These are phyloP conservation scores for Trypoxylus dichotomus DNA, from an alignment of 1,140 invertebrate species.

Conservation along the genomic window DNA sequence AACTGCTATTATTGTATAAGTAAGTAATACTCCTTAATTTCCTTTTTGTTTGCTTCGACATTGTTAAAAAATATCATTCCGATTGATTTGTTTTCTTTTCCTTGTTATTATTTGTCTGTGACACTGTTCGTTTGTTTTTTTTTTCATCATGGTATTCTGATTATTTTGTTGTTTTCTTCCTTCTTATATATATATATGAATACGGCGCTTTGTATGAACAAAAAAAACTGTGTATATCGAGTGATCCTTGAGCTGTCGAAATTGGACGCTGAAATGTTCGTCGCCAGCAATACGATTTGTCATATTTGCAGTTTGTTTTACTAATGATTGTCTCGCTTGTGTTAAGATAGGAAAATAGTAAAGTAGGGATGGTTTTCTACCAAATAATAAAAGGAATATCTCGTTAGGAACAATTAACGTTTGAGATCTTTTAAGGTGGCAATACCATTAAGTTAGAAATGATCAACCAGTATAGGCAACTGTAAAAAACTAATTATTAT, in stretches of 20 bases:
- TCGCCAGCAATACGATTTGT: constrained; percentile 21
- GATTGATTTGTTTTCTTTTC: background rate
- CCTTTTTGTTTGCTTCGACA: background rate
- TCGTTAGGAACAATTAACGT: too few relatives aligned
- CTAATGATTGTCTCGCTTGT: constrained; percentile 12
- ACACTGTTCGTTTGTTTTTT: constrained; percentile 8
- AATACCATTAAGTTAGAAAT: too few relatives aligned
- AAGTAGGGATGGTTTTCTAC: too few relatives aligned
- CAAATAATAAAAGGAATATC: too few relatives aligned
- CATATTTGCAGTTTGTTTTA: constrained; percentile 9
- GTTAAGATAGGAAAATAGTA: background rate
- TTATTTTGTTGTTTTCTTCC: background rate
- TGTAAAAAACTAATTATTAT: too few relatives aligned
- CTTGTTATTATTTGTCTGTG: constrained; percentile 8
- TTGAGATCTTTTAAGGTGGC: too few relatives aligned
- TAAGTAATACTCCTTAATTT: constrained; percentile 11
- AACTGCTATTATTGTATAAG: constrained; percentile 20
- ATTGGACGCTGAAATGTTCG: constrained; percentile 17
- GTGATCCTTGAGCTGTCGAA: constrained; percentile 13
- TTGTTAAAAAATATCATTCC: constrained; percentile 25
- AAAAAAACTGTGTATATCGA: background rate
- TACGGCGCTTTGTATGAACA: background rate
- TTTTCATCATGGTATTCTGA: background rate
- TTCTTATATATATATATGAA: background rate
- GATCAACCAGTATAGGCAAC: too few relatives aligned